Evolutionary conservation across 2,888 invertebrate species (phyloP), one percentile per base, ranked within the genome.

Genomic region (Encarsia formosa): DNA sequence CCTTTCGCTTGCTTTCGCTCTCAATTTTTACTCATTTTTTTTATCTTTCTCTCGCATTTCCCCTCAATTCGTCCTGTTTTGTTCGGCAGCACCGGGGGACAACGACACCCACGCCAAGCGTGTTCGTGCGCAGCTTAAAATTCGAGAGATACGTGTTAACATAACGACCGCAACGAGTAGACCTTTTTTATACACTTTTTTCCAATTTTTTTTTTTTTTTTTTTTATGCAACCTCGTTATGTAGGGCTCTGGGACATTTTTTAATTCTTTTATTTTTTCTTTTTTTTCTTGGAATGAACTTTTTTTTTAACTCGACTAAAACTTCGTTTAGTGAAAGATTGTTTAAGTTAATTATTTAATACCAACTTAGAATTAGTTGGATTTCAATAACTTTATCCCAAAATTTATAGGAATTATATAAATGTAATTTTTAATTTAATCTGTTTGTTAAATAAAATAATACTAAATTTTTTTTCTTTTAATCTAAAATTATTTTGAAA

Each of bases 221-320:
- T 40, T 42, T 37, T 22, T 19, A n/a, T 18, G 46, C 35, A 43
- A 48, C 47, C 52, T 58, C 59, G 58, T 61, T 65, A 67, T 68
- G 57, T 69, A 63, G 67, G 65, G 66, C 64, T 67, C 62, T 66
- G 60, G 69, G 68, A 52, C 68, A 66, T 61, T 66, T 69, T 67
- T 68, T 59, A 50, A 51, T 48, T 51, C 49, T 45, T 42, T 39
- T n/a, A 11, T 11, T 16, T 39, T 13, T 8, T 37, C 37, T 18
- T 3, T 39, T 2, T 3, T 11, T 11, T n/a, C n/a, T n/a, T n/a
- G n/a, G n/a, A n/a, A n/a, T n/a, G n/a, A n/a, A n/a, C n/a, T n/a
- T n/a, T n/a, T n/a, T n/a, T n/a, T n/a, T n/a, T n/a, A n/a, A n/a
- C n/a, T n/a, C n/a, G n/a, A n/a, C n/a, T n/a, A n/a, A n/a, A n/a